phyloP scores from a whole-genome alignment of 2,113 vertebrate genomes.

The Chamaetylas fuelleborni region DNA sequence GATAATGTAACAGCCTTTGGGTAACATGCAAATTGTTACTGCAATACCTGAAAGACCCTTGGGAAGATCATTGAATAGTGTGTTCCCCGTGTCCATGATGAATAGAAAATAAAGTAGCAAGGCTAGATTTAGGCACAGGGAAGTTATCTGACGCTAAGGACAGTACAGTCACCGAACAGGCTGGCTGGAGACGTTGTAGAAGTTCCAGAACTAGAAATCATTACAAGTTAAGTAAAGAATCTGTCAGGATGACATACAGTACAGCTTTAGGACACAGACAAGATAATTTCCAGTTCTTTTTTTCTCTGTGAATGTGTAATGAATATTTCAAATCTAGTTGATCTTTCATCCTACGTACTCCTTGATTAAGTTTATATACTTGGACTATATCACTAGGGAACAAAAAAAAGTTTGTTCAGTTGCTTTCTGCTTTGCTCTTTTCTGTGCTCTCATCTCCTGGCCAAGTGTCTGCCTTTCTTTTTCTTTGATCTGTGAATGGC shows the following conservation, averaged over 20 bases:
- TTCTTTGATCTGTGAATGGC: not conserved
- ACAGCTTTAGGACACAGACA: not conserved
- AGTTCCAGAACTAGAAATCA: not conserved
- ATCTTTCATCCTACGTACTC: not conserved
- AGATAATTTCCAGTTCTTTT: not conserved
- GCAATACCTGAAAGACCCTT: not conserved
- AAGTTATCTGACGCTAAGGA: not conserved
- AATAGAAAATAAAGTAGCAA: not conserved
- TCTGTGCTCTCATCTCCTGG: not conserved
- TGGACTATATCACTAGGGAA: not conserved
- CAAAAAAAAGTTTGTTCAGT: not conserved
- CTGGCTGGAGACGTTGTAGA: not conserved
- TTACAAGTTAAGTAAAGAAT: not conserved
- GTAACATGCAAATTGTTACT: not conserved
- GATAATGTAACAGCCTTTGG: not conserved
- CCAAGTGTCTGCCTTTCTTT: not conserved
- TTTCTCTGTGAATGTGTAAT: not conserved
- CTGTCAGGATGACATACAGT: not conserved
- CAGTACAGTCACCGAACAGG: not conserved
- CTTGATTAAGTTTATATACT: not conserved
- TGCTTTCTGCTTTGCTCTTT: not conserved
- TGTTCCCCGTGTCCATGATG: not conserved
- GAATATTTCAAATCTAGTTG: not conserved
- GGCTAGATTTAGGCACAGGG: not conserved
- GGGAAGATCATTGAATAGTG: not conserved